phyloP scores from a whole-genome alignment of 2,888 invertebrate species.

The Athalia circularis region DNA sequence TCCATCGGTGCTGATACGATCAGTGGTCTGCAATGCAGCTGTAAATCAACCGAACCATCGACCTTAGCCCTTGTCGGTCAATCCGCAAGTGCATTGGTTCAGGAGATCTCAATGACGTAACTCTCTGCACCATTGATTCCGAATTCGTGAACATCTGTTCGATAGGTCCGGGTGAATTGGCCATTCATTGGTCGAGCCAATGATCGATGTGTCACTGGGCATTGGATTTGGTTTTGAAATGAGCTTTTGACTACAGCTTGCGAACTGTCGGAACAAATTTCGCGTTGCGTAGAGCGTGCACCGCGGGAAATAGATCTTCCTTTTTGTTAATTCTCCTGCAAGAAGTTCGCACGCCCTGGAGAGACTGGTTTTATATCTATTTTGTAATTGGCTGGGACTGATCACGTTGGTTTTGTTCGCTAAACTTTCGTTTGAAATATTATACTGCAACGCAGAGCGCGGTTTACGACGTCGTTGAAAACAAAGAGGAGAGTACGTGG shows the following conservation, averaged over 20 bases:
- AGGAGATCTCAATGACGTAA: slow-evolving; percentile 3
- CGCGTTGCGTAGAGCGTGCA: neutral
- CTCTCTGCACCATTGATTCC: neutral
- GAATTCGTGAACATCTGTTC: neutral
- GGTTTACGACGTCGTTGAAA: neutral
- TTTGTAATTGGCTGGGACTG: slow-evolving; percentile 16
- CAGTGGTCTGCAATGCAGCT: slow-evolving; percentile 21
- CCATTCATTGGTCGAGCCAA: neutral
- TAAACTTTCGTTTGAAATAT: slow-evolving; percentile 21
- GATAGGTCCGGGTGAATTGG: neutral
- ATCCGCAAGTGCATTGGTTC: slow-evolving; percentile 18
- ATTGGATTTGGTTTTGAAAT: neutral
- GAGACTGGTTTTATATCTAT: neutral
- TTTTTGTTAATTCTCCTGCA: slow-evolving; percentile 2
- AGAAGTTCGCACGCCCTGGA: slow-evolving; percentile 1
- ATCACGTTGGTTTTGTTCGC: slow-evolving; percentile 18
- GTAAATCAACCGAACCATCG: slow-evolving; percentile 26
- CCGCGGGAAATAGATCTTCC: neutral
- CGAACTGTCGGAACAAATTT: neutral
- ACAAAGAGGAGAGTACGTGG: neutral
- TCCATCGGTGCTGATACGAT: slow-evolving; percentile 39
- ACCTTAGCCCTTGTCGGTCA: slow-evolving; percentile 3
- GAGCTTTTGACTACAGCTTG: neutral
- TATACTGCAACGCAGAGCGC: neutral
- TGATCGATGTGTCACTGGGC: neutral